phyloP scores from a whole-genome alignment of 1,140 invertebrate species.

The Drosophila kanapiae region DNA sequence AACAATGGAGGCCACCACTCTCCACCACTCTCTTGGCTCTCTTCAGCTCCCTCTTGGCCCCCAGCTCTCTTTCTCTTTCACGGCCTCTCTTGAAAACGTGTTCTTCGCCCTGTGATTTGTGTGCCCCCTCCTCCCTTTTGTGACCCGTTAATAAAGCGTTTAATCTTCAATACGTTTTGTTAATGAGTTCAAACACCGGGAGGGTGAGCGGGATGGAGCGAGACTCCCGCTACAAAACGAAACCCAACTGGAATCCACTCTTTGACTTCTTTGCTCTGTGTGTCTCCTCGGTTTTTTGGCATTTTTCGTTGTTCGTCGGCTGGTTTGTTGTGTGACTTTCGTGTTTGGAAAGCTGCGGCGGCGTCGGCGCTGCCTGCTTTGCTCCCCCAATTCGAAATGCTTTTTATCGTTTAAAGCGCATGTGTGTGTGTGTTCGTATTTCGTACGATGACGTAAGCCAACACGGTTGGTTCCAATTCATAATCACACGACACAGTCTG shows the following conservation, averaged over 20 bases:
- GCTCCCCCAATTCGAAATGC: conserved; percentile 72
- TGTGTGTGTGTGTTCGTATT: conserved; percentile 35
- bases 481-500: conserved; percentile 70
- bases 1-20: conserved; percentile 42
- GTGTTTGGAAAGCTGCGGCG: conserved; percentile 65
- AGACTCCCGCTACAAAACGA: conserved; percentile 71
- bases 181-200: conserved; percentile 66
- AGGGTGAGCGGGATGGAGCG: conserved; percentile 4
- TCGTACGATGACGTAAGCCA: conserved; percentile 75
- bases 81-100: conserved; percentile 50
- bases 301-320: conserved; percentile 56
- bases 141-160: conserved; percentile 54
- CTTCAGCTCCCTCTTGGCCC: neutral
- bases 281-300: conserved; percentile 46
- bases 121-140: conserved; percentile 9
- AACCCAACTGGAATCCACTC: conserved; percentile 63
- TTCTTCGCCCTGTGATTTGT: conserved; percentile 54
- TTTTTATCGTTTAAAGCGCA: conserved; percentile 67
- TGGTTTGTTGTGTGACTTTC: conserved; percentile 67
- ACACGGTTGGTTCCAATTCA: conserved; percentile 71
- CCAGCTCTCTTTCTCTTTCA: neutral
- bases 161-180: conserved; percentile 75
- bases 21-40: conserved; percentile 2
- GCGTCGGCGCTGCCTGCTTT: conserved; percentile 25
- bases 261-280: conserved; percentile 45